Percentiles rank a stretch among this genome's conserved stretches.
phyloP scores from a whole-genome alignment of 2,888 invertebrate genomes.

The Caenorhabditis sulstoni region DNA sequence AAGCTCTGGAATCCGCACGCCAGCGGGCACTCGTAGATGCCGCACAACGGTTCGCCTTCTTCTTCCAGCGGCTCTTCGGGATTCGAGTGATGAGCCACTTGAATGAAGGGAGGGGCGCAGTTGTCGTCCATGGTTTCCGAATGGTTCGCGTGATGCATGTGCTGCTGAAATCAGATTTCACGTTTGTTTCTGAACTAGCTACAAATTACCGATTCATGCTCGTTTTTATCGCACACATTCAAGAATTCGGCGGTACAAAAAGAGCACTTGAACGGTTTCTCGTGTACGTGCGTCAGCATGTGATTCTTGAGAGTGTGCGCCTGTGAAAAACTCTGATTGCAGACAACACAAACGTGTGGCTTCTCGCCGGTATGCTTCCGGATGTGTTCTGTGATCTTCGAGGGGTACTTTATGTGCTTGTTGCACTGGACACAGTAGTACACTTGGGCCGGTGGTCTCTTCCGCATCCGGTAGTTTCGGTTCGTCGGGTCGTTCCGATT shows the following conservation, averaged over 20 bases:
- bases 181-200: background rate
- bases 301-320: slow-evolving; percentile 69
- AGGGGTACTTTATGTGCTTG: slow-evolving; percentile 69
- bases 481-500: slow-evolving; percentile 40
- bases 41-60: background rate
- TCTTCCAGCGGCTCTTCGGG: slow-evolving; percentile 6
- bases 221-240: slow-evolving; percentile 27
- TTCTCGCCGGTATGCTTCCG: slow-evolving; percentile 68
- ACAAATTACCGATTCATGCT: slow-evolving; percentile 64
- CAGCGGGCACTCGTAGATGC: slow-evolving; percentile 44
- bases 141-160: slow-evolving; percentile 11
- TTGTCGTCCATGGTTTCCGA: slow-evolving; percentile 10
- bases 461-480: slow-evolving; percentile 61
- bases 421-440: slow-evolving; percentile 65
- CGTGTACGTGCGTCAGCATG: slow-evolving; percentile 58
- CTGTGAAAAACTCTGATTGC: slow-evolving; percentile 68
- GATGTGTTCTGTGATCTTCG: slow-evolving; percentile 70
- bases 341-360: slow-evolving; percentile 61
- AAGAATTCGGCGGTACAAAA: slow-evolving; percentile 63
- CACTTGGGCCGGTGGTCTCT: slow-evolving; percentile 57
- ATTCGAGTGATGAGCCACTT: background rate
- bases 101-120: background rate
- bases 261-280: slow-evolving; percentile 69
- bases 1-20: slow-evolving; percentile 55
- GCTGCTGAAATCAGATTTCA: slow-evolving; percentile 6